Evolutionary conservation across 1,140 invertebrate genomes (phyloP), one percentile per base, ranked within the genome.

Genomic region (Tyrophagus putrescentiae): DNA sequence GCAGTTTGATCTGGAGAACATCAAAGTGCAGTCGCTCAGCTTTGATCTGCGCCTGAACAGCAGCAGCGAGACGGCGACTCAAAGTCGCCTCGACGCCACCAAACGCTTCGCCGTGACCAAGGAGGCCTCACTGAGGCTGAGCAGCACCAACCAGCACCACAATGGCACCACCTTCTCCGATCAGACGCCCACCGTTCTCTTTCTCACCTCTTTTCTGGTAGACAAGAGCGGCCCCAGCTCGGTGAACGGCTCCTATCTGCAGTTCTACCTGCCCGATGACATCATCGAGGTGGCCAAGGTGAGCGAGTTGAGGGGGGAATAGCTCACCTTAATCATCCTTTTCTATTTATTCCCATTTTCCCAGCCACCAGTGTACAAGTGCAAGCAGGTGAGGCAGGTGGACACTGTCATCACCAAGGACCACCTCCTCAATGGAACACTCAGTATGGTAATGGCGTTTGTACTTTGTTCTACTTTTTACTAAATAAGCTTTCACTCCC

Each of bases 181-280:
- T 33, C 25, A 27, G n/a, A 27, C 25, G 18, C 3, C 52, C 4
- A 13, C 31, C n/a, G 52, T 54, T 31, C 4, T 54, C 2, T 54
- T 54, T 31, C 52, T 34, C 7, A 27, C 39, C 3, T 54, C 52
- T 21, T 27, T 32, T 31, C 13, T 54, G 25, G 13, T 54, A 2
- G 52, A 54, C n/a, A 54, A 54, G 27, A 13, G 11, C 25, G 52
- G 52, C n/a, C 52, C 52, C 32, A 54, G 52, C 13, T 27, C 13
- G 9, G 52, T 54, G 27, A 25, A 54, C 21, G 3, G 3, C 9
- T 1, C 52, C 18, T 31, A 54, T 3, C 9, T 54, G 9, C 25
- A 28, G 27, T 33, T 54, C 25, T 16, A 54, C 18, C 11, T 54
- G 11, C 52, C 52, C 9, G n/a, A n/a, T n/a, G n/a, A n/a, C n/a